Base-by-base conservation (phyloP, 2,888 invertebrate species). In the Lasius platythorax region DNA sequence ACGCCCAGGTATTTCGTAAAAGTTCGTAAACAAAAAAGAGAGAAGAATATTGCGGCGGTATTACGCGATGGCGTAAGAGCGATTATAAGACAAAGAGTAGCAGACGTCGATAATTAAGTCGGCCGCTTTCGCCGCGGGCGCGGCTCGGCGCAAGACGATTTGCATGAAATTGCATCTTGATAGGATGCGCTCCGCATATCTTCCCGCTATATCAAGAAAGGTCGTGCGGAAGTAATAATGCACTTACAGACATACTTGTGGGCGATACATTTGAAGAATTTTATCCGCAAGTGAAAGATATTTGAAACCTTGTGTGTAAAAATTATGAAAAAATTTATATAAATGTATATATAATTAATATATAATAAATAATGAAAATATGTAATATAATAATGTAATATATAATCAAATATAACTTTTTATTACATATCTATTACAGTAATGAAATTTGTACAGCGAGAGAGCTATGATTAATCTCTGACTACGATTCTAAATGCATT, bases 51-150 rank as follows among this genome's bases (percentile, higher is more conserved):
- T 33, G 33, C 72, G 61, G 61, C 23, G 23, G 23, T 79, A 72
- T 68, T 79, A 58, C 70, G 63, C 72, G 79, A 79, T 81, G 73
- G 61, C 61, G 79, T 72, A 81, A 81, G 61, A 81, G 73, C 73
- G 79, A 81, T 81, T 81, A 72, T 12, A 63, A 81, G 61, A 81
- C 73, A 72, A 72, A 46, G 37, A 33, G 43, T 43, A 30, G 43
- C 46, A 61, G 61, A 81, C 46, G 28, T 37, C 37, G 61, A 23
- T 81, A 72, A 81, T 81, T 81, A 81, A 81, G 79, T 46, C 79
- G 79, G 33, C 46, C 61, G 79, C 79, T 81, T 81, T 81, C 79
- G 73, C 79, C 73, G 73, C 61, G 46, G 73, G 73, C 73, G 79
- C 73, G 18, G 72, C 46, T 23, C 61, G 61, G 46, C 79, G 79